phyloP scores from a whole-genome alignment of 2,113 vertebrate species.

The Sterrhoptilus dennistouni region DNA sequence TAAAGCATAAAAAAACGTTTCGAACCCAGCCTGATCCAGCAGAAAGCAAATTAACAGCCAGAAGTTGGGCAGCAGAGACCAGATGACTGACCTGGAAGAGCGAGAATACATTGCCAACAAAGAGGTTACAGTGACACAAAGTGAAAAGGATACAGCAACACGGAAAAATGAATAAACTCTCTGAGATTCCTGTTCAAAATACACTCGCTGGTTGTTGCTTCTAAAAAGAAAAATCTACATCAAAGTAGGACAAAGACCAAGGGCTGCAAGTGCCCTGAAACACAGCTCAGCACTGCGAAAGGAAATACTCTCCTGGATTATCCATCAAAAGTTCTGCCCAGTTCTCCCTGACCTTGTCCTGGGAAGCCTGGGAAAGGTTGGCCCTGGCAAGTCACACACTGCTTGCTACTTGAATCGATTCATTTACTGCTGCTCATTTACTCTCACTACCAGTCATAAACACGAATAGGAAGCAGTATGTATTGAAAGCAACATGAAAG shows the following conservation, averaged over 20 bases:
- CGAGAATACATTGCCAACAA: rapidly evolving
- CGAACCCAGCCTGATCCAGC: neutral
- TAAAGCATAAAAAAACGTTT: neutral
- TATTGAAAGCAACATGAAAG: neutral
- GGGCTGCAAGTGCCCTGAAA: neutral
- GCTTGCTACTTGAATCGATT: neutral
- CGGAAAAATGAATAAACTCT: neutral
- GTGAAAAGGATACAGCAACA: neutral
- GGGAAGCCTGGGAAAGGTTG: neutral
- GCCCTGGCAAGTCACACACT: neutral
- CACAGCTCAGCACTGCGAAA: neutral
- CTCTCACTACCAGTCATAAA: neutral
- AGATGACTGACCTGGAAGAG: neutral
- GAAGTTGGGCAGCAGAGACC: neutral
- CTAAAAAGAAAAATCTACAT: neutral
- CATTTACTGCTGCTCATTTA: neutral
- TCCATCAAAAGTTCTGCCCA: neutral
- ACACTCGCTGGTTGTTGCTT: neutral
- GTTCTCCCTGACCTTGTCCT: neutral
- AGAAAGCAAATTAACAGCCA: neutral
- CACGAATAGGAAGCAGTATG: neutral
- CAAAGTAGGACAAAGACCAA: neutral
- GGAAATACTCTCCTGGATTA: neutral
- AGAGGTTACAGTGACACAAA: neutral
- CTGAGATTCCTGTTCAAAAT: neutral